Evolutionary conservation across 2,888 invertebrate genomes (phyloP).

Genomic region (Agrochola lota): DNA sequence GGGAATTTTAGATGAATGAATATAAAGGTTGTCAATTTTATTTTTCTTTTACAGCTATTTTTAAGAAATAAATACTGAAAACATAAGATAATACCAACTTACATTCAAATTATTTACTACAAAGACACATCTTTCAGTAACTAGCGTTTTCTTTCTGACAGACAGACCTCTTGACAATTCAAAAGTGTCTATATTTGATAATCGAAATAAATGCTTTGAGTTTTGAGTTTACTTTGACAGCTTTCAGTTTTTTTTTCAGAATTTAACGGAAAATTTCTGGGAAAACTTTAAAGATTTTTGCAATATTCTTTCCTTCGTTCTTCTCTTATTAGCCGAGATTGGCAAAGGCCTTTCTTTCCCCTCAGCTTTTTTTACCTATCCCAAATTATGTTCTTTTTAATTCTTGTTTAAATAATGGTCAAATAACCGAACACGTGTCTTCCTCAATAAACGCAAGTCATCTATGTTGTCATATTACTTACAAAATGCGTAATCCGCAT

Average conservation of each 20-base stretch:
- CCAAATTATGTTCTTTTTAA: background rate
- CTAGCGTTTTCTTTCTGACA: no score
- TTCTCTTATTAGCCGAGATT: background rate
- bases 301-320: no score
- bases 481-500: background rate
- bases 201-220: no score
- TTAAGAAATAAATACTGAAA: background rate
- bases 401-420: conserved; percentile 4
- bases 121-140: background rate
- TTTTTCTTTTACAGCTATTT: background rate
- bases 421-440: conserved; percentile 4
- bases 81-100: background rate
- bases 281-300: background rate
- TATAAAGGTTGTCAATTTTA: background rate
- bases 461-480: background rate
- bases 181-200: no score
- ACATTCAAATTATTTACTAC: background rate
- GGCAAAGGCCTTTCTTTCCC: background rate
- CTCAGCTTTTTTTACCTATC: background rate
- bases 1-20: background rate
- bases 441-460: conserved; percentile 36
- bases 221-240: no score
- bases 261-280: background rate
- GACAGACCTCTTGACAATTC: no score
- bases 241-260: background rate